These are phyloP conservation scores for Festucalex cinctus DNA, from an alignment of 2,113 vertebrate species.

Conservation along the genomic window DNA sequence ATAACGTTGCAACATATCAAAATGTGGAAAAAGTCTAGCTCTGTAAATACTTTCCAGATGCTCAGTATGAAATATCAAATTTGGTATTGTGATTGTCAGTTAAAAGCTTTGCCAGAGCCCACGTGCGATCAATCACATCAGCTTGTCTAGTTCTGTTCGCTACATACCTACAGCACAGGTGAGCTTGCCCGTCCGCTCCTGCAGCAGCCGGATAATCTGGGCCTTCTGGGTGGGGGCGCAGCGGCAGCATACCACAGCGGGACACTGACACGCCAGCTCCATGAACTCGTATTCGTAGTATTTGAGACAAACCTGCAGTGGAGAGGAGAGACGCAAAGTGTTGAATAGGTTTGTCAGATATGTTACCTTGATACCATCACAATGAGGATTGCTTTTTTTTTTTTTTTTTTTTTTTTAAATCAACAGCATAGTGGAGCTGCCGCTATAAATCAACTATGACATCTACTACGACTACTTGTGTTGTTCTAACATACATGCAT, in stretches of 20 bases:
- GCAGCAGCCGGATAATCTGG: slow-evolving; percentile 90
- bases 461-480: no score
- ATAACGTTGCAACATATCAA: no score
- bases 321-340: not conserved
- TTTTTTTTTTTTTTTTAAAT: no score
- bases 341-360: not conserved
- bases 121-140: not conserved
- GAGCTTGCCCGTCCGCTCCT: slow-evolving; percentile 90
- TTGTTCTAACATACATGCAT: no score
- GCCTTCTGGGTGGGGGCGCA: slow-evolving; percentile 95
- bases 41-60: no score
- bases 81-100: not conserved
- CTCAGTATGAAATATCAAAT: not conserved
- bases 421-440: not conserved
- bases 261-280: slow-evolving; percentile 96
- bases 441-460: not conserved
- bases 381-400: not conserved
- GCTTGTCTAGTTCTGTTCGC: not conserved
- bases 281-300: slow-evolving; percentile 97
- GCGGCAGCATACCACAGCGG: slow-evolving; percentile 91
- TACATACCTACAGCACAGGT: slow-evolving; percentile 90
- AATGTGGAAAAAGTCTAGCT: no score
- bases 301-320: slow-evolving; percentile 87
- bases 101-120: not conserved
- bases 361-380: not conserved